Base-by-base conservation (phyloP, 2,888 invertebrate species). In the Phalangium opilio region DNA sequence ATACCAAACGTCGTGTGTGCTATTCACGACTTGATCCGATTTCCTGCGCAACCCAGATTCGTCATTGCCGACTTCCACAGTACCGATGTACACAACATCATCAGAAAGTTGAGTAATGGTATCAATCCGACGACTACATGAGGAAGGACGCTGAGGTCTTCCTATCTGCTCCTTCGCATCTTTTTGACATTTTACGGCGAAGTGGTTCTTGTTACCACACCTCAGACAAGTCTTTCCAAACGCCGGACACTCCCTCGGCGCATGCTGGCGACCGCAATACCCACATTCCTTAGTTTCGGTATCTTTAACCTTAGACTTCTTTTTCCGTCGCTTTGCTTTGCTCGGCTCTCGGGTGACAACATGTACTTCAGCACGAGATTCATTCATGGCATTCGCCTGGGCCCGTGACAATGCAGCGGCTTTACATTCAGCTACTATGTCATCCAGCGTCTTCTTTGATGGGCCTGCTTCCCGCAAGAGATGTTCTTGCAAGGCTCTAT, bases 151-250 rank as follows among this genome's bases (percentile, higher is more conserved):
- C 27, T 27, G 27, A 7, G 8, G 27, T 27, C 8, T 27, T n/a
- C n/a, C n/a, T n/a, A n/a, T n/a, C n/a, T n/a, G n/a, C 8, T 27
- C 27, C 5, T 8, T 8, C 8, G 27, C 27, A 4, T 4, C 4
- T 8, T 27, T 20, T 7, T 39, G n/a, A 27, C 48, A 44, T 8
- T 40, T 12, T 5, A 21, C 17, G 10, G 44, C 34, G 35, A 41
- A 48, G 18, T 44, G 48, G 44, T 48, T 48, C 20, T 20, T 48
- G n/a, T n/a, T 17, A 12, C 32, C 44, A 27, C 44, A 48, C 17
- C 19, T 45, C 15, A 14, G 27, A 8, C 44, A 48, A 5, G 15
- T 48, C 10, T 14, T 34, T 4, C 41, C 34, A 14, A 8, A 49
- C 18, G 45, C 39, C 7, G 38, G 39, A 32, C 43, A 47, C 11